These are phyloP conservation scores for Bruchidius siliquastri DNA, from an alignment of 2,888 invertebrate species.

Conservation along the genomic window DNA sequence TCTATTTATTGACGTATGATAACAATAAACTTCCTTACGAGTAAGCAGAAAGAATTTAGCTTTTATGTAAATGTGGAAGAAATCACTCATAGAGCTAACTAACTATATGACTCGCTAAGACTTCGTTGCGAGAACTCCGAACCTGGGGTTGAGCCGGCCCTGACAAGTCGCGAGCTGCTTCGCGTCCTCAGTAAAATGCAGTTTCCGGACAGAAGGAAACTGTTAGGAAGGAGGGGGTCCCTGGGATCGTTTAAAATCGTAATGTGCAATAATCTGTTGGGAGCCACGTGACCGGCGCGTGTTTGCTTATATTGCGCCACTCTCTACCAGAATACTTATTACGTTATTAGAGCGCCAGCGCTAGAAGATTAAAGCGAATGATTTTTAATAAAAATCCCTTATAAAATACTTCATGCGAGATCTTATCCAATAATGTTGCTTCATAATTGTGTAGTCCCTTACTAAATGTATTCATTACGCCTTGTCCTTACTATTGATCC, in stretches of 20 bases:
- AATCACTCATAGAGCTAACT: too few species aligned
- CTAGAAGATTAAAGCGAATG: neutral
- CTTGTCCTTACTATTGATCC: neutral
- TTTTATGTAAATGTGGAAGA: too few species aligned
- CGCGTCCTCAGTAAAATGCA: neutral
- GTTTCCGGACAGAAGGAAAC: neutral
- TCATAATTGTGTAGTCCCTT: neutral
- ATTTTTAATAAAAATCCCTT: neutral
- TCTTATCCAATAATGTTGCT: neutral
- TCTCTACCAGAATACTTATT: neutral
- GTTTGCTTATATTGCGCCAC: conserved; percentile 4
- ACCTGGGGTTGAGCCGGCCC: neutral
- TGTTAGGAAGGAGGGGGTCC: neutral
- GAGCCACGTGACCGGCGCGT: conserved; percentile 23
- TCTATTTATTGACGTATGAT: too few species aligned
- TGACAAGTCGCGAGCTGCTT: neutral
- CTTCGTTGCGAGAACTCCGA: too few species aligned
- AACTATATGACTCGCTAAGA: too few species aligned
- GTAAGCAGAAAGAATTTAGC: too few species aligned
- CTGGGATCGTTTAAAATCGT: conserved; percentile 6
- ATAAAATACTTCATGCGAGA: neutral
- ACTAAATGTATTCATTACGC: neutral
- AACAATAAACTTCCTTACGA: too few species aligned
- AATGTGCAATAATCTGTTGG: conserved; percentile 27
- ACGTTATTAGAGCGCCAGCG: neutral